A percentile compares a stretch with the other conserved stretches of the same genome.
phyloP scores from a whole-genome alignment of 2,888 invertebrate genomes.

The Drosophila neonasuta region DNA sequence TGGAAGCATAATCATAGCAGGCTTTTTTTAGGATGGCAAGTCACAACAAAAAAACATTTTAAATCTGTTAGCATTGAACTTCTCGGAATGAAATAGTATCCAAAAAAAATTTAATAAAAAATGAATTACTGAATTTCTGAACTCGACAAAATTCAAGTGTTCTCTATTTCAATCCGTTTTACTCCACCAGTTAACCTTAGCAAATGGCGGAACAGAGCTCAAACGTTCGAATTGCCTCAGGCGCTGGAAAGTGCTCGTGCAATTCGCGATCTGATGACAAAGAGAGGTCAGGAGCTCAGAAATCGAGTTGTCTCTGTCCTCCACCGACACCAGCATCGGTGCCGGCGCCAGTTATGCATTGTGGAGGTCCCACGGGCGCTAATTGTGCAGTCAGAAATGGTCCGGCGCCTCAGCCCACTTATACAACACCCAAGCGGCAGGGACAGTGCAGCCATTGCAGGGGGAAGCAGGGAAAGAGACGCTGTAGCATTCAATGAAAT shows the following conservation, averaged over 20 bases:
- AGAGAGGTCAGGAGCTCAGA: neutral
- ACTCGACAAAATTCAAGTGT: neutral
- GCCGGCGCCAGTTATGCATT: neutral
- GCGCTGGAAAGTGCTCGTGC: neutral
- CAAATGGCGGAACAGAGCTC: neutral
- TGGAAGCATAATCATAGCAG: constrained; percentile 1
- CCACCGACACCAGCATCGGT: neutral
- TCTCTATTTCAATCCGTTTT: no score
- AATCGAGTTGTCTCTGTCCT: neutral
- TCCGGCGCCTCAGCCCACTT: neutral
- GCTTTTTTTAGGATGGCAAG: constrained; percentile 4
- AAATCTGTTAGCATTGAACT: constrained; percentile 15
- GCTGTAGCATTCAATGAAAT: constrained; percentile 41
- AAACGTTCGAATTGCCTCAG: neutral
- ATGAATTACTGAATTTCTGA: constrained; percentile 1
- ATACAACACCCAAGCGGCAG: neutral
- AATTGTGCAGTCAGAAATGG: neutral
- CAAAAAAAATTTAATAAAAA: constrained; percentile 8
- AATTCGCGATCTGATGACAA: no score
- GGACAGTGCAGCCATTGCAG: constrained; percentile 33
- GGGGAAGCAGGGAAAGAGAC: constrained; percentile 11
- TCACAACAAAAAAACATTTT: constrained; percentile 5
- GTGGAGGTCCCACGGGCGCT: neutral
- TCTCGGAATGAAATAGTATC: neutral
- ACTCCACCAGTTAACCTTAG: neutral